These are phyloP conservation scores for Drosophila setosimentum DNA, from an alignment of 2,888 invertebrate species.

Conservation along the genomic window DNA sequence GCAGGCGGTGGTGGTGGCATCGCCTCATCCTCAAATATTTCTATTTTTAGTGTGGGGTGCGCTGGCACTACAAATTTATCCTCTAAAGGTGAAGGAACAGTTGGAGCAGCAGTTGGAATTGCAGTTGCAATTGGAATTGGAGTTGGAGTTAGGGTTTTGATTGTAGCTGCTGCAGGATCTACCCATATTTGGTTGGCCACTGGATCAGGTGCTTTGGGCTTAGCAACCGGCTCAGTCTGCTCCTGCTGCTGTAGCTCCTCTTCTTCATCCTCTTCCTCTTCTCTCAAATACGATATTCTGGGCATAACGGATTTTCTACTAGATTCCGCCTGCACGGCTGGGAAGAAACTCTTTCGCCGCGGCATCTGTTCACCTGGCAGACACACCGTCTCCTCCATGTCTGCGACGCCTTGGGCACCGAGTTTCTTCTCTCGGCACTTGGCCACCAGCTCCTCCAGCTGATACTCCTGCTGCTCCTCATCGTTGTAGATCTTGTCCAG, in stretches of 20 bases:
- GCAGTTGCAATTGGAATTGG: background rate
- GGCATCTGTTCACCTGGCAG: conserved; percentile 53
- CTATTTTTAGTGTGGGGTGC: conserved; percentile 47
- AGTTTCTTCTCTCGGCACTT: conserved; percentile 60
- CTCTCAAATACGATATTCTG: conserved; percentile 23
- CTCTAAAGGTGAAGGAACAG: background rate
- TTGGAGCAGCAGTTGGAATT: background rate
- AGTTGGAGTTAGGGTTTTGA: background rate
- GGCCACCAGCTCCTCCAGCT: conserved; percentile 79
- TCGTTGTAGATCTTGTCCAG: conserved; percentile 78
- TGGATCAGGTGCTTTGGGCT: background rate
- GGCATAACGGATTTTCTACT: conserved; percentile 65
- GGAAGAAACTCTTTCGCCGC: conserved; percentile 83
- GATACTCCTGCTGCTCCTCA: conserved; percentile 72
- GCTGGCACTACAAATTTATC: conserved; percentile 48
- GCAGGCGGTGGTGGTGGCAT: conserved; percentile 6
- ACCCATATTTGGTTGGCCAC: conserved; percentile 23
- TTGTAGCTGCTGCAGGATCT: conserved; percentile 1
- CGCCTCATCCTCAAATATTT: conserved; percentile 70
- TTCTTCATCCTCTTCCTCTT: conserved; percentile 22
- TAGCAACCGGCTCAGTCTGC: background rate
- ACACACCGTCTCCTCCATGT: conserved; percentile 84
- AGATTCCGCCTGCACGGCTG: conserved; percentile 38
- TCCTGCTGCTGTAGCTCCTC: background rate
- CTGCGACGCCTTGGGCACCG: conserved; percentile 72